A percentile compares a stretch with the other conserved stretches of the same genome.
Conservation (phyloP, 2,797 vertebrate species). For the Zalophus californianus region DNA sequence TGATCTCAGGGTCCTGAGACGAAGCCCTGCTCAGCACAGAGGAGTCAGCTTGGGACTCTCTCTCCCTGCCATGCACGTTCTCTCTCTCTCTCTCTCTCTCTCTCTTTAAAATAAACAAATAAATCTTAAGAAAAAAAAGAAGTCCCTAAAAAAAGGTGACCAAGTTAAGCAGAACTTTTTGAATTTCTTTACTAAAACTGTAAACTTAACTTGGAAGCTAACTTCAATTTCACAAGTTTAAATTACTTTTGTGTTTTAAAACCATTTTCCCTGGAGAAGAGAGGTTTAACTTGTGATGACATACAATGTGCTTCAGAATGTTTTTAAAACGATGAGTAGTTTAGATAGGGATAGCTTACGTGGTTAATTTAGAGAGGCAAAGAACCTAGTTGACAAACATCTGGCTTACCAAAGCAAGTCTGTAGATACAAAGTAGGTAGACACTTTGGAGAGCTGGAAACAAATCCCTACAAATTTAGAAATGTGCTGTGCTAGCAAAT, state of each 20-base stretch:
- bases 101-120: neutral
- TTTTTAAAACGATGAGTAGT: neutral
- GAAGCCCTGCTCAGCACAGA: neutral
- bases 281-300: neutral
- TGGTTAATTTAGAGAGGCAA: neutral
- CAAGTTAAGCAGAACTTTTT: slow-evolving; percentile 40
- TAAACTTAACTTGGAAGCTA: slow-evolving; percentile 32
- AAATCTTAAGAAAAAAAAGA: neutral
- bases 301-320: neutral
- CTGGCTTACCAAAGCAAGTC: neutral
- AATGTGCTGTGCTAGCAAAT: slow-evolving; percentile 29
- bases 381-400: neutral
- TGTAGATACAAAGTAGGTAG: neutral
- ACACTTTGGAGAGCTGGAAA: slow-evolving; percentile 22
- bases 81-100: no score
- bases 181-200: slow-evolving; percentile 27
- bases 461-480: slow-evolving; percentile 13
- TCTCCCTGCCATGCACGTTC: no score
- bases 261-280: neutral
- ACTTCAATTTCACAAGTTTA: slow-evolving; percentile 28
- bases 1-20: neutral
- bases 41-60: neutral
- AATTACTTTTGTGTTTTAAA: slow-evolving; percentile 23
- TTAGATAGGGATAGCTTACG: neutral
- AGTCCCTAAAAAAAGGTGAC: neutral